Conservation (phyloP, 2,113 vertebrate species). For the Hyla sarda region DNA sequence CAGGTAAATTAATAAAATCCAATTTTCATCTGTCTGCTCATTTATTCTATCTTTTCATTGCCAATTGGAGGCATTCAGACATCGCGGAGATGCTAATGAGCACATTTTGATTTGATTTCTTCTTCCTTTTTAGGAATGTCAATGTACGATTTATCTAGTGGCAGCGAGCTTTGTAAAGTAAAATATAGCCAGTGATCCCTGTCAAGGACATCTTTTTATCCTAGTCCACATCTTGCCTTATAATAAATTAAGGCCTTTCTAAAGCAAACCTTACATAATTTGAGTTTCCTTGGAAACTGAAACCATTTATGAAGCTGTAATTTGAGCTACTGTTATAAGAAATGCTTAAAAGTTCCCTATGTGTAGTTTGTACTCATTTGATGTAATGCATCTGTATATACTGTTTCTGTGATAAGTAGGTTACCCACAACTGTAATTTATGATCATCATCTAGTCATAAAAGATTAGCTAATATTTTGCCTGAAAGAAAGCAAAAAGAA, state of each 20-base stretch:
- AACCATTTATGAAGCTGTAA: neutral
- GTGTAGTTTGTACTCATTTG: slow-evolving; percentile 23
- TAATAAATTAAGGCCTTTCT: slow-evolving; percentile 21
- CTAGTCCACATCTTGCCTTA: neutral
- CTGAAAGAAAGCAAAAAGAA: neutral
- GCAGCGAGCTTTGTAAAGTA: slow-evolving; percentile 4
- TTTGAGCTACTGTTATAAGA: neutral
- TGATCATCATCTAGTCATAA: neutral
- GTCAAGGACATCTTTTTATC: slow-evolving; percentile 30
- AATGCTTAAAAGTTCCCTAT: slow-evolving; percentile 39
- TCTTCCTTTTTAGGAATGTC: slow-evolving; percentile 9
- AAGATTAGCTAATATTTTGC: neutral
- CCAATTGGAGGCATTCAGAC: slow-evolving; percentile 1
- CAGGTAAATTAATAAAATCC: neutral
- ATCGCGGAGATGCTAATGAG: neutral
- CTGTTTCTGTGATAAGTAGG: neutral
- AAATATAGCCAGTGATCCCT: slow-evolving; percentile 20
- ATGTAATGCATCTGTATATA: neutral
- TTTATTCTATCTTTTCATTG: neutral
- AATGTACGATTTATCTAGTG: neutral
- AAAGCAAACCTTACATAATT: neutral
- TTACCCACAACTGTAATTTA: neutral
- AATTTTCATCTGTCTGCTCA: neutral
- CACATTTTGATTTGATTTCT: neutral
- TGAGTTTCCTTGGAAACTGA: slow-evolving; percentile 10